phyloP scores from a whole-genome alignment of 2,888 invertebrate genomes.

The Drosophila pegasa region DNA sequence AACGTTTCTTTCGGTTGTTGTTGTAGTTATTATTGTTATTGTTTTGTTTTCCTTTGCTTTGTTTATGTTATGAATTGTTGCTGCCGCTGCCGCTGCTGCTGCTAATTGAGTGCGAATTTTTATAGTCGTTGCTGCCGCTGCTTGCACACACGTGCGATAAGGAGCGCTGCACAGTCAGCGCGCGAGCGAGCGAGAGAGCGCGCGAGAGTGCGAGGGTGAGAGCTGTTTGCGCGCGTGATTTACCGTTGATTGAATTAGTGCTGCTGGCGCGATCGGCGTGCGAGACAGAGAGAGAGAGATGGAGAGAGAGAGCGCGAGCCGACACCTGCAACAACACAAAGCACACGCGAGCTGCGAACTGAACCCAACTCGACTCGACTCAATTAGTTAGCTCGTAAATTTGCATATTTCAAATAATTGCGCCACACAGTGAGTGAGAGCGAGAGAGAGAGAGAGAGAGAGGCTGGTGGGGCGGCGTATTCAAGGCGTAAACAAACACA shows the following conservation, averaged over 20 bases:
- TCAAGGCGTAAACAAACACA: conserved; percentile 28
- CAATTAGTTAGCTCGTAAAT: conserved; percentile 80
- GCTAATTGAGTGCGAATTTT: conserved; percentile 63
- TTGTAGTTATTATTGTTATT: conserved; percentile 20
- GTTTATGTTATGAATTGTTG: conserved; percentile 45
- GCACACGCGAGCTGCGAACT: conserved; percentile 42
- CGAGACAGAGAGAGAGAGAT: neutral
- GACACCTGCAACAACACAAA: conserved; percentile 70
- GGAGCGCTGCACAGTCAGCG: conserved; percentile 3
- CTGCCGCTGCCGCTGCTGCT: conserved; percentile 13
- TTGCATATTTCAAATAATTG: conserved; percentile 72
- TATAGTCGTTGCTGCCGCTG: conserved; percentile 36
- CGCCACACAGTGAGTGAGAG: conserved; percentile 29
- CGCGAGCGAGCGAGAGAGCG: conserved; percentile 1
- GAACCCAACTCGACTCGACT: conserved; percentile 61
- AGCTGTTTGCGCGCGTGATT: conserved; percentile 55
- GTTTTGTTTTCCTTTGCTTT: conserved; percentile 29
- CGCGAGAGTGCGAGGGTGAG: conserved; percentile 37
- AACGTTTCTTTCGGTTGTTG: conserved; percentile 25
- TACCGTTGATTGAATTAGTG: conserved; percentile 68
- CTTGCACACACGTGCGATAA: conserved; percentile 35
- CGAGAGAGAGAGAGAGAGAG: neutral
- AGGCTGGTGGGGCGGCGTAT: conserved; percentile 4
- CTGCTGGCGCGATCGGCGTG: conserved; percentile 37
- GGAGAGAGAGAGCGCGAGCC: conserved; percentile 11